These are phyloP conservation scores for Eurytoma californica DNA, from an alignment of 2,888 invertebrate genomes.

Conservation along the genomic window DNA sequence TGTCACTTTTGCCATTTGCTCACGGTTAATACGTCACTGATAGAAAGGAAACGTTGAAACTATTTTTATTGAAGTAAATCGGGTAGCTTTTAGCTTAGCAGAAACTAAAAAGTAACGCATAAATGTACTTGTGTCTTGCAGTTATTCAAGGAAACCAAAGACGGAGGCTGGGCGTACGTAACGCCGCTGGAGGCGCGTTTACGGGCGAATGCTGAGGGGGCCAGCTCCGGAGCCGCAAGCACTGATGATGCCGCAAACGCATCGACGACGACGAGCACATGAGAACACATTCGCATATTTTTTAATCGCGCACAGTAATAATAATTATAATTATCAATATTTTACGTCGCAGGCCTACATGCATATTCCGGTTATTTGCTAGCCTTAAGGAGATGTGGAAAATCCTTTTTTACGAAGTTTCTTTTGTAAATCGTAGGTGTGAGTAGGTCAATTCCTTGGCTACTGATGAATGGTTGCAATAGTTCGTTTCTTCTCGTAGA, in stretches of 20 bases:
- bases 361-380: slow-evolving; percentile 12
- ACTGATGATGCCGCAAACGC: slow-evolving; percentile 5
- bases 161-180: slow-evolving; percentile 80
- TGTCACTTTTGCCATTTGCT: too few species aligned
- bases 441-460: too few species aligned
- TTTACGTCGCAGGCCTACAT: slow-evolving; percentile 41
- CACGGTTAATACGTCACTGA: too few species aligned
- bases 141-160: slow-evolving; percentile 84
- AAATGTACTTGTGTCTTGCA: slow-evolving; percentile 64
- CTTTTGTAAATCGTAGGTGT: background rate
- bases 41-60: too few species aligned
- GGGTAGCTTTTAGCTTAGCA: too few species aligned
- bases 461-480: background rate
- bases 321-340: slow-evolving; percentile 23
- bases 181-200: slow-evolving; percentile 77
- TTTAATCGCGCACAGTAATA: slow-evolving; percentile 53
- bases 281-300: slow-evolving; percentile 48
- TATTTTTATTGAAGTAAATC: too few species aligned
- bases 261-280: slow-evolving; percentile 41
- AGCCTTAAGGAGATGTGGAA: slow-evolving; percentile 30
- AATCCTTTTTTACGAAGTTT: background rate
- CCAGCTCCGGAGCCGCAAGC: background rate
- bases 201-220: slow-evolving; percentile 52
- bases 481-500: background rate
- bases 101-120: background rate